These are phyloP conservation scores for Rhabdomys dilectus DNA, from an alignment of 2,113 vertebrate species.

Conservation along the genomic window DNA sequence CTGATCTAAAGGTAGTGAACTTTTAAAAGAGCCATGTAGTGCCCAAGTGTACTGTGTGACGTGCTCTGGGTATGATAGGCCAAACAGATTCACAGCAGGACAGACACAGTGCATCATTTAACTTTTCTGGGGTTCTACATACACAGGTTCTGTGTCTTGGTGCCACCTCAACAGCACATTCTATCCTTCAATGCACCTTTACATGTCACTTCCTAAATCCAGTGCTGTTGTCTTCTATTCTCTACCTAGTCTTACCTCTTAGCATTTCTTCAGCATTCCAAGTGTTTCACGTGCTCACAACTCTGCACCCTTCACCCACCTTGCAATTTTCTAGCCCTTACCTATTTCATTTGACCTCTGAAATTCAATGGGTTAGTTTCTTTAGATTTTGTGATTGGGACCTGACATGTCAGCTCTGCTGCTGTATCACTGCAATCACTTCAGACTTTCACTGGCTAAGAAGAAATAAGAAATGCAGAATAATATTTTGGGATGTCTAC, in stretches of 20 bases:
- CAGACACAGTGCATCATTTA: not conserved
- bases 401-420: not conserved
- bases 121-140: not conserved
- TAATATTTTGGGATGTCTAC: slow-evolving; percentile 30
- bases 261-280: not conserved
- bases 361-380: not conserved
- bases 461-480: slow-evolving; percentile 18
- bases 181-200: not conserved
- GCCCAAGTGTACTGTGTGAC: not conserved
- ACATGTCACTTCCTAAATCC: not conserved
- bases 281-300: not conserved
- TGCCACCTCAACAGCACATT: not conserved
- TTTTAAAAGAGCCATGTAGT: not conserved
- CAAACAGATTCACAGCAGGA: not conserved
- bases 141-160: not conserved
- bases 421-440: not conserved
- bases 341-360: slow-evolving; percentile 5
- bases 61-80: not conserved
- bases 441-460: slow-evolving; percentile 36
- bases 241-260: slow-evolving; percentile 7
- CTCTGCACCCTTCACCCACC: not conserved
- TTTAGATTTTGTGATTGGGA: not conserved
- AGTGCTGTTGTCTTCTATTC: not conserved
- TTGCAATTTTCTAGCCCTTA: not conserved
- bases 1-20: not conserved